A percentile compares a stretch with the other conserved stretches of the same genome.
These are phyloP conservation scores for Microcebus tavaratra DNA, from an alignment of 2,113 vertebrate genomes.

Conservation along the genomic window DNA sequence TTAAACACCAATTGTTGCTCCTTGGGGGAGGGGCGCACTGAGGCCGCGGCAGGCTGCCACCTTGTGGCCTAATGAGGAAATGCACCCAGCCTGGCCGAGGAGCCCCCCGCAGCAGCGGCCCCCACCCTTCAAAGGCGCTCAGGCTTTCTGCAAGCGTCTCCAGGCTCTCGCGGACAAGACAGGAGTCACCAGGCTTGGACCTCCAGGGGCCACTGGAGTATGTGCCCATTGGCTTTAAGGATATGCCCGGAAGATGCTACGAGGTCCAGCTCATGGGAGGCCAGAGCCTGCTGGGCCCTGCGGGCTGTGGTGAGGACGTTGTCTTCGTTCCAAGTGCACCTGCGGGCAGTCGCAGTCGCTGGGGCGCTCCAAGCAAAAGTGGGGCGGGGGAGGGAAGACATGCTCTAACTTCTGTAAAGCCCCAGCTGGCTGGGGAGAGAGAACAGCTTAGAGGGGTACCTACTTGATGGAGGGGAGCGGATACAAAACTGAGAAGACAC, in stretches of 20 bases:
- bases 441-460: background rate
- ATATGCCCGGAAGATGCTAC: background rate
- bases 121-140: background rate
- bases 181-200: background rate
- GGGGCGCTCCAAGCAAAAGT: background rate
- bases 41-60: background rate
- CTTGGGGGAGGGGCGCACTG: background rate
- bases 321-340: background rate
- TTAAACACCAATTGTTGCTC: background rate
- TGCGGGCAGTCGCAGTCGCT: background rate
- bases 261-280: background rate
- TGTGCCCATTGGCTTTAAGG: background rate
- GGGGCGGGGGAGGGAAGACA: no score
- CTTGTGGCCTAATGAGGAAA: conserved; percentile 1
- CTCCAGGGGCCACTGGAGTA: background rate
- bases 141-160: background rate
- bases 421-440: background rate
- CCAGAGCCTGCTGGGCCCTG: background rate
- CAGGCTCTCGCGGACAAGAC: background rate
- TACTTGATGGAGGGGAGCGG: background rate
- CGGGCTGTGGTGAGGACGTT: background rate
- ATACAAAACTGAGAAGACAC: background rate
- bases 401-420: background rate
- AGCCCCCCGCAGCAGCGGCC: no score
- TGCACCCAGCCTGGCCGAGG: background rate